phyloP scores from a whole-genome alignment of 92 coral and sea anemone species.

The Zoanthus sociatus region DNA sequence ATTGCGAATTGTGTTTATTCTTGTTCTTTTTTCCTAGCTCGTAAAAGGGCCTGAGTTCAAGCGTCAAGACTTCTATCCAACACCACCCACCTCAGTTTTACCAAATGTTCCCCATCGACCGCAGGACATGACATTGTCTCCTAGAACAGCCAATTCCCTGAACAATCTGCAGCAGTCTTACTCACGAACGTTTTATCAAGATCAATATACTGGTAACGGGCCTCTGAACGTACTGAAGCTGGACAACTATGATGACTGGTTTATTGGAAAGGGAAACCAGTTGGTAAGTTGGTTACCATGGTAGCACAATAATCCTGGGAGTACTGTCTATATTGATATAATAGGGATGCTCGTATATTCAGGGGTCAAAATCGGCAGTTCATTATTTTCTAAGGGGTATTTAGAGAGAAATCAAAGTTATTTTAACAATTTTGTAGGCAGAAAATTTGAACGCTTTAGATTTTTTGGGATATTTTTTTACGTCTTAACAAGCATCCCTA shows the following conservation, averaged over 20 bases:
- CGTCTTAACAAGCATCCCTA: too few relatives aligned
- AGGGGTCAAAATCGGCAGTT: too few relatives aligned
- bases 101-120: conserved; percentile 82
- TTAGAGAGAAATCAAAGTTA: too few relatives aligned
- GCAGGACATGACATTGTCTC: conserved; percentile 77
- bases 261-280: conserved; percentile 49
- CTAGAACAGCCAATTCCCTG: conserved; percentile 89
- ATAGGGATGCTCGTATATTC: too few relatives aligned
- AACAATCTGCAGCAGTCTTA: conserved; percentile 76
- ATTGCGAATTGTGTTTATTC: background rate
- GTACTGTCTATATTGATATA: too few relatives aligned
- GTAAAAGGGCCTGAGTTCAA: conserved; percentile 80
- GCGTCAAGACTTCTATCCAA: conserved; percentile 86
- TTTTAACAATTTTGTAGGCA: too few relatives aligned
- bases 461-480: too few relatives aligned
- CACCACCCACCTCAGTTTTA: conserved; percentile 86
- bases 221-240: conserved; percentile 81
- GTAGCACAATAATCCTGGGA: too few relatives aligned
- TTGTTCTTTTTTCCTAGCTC: conserved; percentile 56
- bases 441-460: too few relatives aligned
- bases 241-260: conserved; percentile 80
- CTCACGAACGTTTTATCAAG: conserved; percentile 83
- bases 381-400: too few relatives aligned
- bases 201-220: conserved; percentile 87
- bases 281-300: conserved; percentile 61